Conservation (phyloP, 1,140 invertebrate species). For the Fopius arisanus region DNA sequence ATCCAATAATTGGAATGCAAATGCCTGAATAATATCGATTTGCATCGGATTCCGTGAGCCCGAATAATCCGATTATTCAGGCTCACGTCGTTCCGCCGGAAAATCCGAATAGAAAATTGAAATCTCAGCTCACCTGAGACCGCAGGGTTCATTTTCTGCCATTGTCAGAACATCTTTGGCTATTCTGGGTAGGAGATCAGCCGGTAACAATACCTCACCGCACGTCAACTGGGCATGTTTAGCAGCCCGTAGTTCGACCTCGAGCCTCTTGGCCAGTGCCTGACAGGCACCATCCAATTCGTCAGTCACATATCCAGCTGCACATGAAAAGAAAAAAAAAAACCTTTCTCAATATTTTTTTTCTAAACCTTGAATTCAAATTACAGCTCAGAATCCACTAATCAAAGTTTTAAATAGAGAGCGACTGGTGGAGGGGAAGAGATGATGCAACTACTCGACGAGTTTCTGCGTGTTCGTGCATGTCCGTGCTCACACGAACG, state of each 20-base stretch:
- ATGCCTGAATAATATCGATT: no score
- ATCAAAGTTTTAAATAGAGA: not conserved
- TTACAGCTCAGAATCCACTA: not conserved
- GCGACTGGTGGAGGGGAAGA: not conserved
- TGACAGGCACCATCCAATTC: conserved; percentile 58
- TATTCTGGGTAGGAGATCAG: conserved; percentile 77
- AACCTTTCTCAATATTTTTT: not conserved
- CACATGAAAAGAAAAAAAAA: conserved; percentile 21
- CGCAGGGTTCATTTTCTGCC: conserved; percentile 86
- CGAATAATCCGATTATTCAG: no score
- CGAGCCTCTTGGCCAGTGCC: conserved; percentile 74
- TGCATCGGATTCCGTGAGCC: no score
- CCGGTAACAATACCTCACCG: conserved; percentile 82
- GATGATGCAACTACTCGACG: conserved; percentile 21
- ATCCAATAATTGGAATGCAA: no score
- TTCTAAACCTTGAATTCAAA: not conserved
- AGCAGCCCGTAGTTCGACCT: conserved; percentile 77
- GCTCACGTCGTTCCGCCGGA: no score
- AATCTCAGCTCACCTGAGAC: conserved; percentile 66
- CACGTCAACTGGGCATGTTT: conserved; percentile 80
- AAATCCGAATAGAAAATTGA: no score
- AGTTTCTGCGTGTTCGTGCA: conserved; percentile 7
- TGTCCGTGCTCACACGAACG: not conserved
- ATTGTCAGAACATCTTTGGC: conserved; percentile 78
- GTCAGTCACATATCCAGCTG: conserved; percentile 54